Evolutionary conservation across 2,888 invertebrate species (phyloP).

Genomic region (Buathra laborator): DNA sequence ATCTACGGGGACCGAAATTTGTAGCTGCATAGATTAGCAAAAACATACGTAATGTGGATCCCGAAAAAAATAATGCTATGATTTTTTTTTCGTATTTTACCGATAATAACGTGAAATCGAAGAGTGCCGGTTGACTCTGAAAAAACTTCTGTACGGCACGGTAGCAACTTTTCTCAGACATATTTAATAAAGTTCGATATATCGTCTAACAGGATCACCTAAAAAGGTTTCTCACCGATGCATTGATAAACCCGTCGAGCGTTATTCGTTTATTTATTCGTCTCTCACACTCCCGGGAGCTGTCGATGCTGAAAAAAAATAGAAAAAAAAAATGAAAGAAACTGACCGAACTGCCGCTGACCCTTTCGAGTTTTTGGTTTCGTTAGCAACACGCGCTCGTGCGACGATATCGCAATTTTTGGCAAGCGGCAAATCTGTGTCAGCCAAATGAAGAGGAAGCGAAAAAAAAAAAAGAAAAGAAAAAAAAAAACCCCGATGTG

Average conservation of each 20-base stretch:
- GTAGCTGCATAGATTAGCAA: neutral
- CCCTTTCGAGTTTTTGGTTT: slow-evolving; percentile 33
- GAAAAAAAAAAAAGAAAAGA: slow-evolving; percentile 1
- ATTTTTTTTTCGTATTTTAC: neutral
- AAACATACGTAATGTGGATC: neutral
- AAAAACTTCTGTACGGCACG: slow-evolving; percentile 26
- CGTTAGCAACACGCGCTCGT: slow-evolving; percentile 26
- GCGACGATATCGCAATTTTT: slow-evolving; percentile 51
- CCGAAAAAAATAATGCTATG: neutral
- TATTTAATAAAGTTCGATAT: slow-evolving; percentile 83
- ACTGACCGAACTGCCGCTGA: slow-evolving; percentile 18
- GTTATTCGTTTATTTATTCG: slow-evolving; percentile 68
- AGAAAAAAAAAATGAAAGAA: slow-evolving; percentile 5
- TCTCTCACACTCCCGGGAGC: slow-evolving; percentile 43
- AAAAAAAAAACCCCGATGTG: slow-evolving; percentile 19
- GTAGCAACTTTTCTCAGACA: slow-evolving; percentile 69
- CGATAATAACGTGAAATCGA: neutral
- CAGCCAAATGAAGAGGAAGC: slow-evolving; percentile 61
- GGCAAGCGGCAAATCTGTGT: slow-evolving; percentile 65
- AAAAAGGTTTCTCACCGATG: slow-evolving; percentile 82
- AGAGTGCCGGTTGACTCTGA: neutral
- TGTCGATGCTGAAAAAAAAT: slow-evolving; percentile 16
- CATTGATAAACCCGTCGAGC: slow-evolving; percentile 81
- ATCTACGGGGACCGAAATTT: neutral
- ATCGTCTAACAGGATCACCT: slow-evolving; percentile 82